phyloP scores from a whole-genome alignment of 2,888 invertebrate genomes.

The Orthonevra nobilis region DNA sequence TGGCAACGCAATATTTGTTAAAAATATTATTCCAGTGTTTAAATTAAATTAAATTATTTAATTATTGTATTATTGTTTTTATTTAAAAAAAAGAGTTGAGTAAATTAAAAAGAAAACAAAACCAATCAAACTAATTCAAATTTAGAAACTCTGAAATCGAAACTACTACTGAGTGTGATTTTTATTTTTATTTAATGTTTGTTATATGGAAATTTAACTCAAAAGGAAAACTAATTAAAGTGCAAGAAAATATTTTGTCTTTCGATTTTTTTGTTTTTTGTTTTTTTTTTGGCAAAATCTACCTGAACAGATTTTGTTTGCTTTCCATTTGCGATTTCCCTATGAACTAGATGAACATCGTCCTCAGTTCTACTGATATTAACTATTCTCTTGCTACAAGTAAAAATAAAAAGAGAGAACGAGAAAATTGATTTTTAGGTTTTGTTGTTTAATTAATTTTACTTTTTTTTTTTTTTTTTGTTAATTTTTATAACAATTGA shows the following conservation, averaged over 20 bases:
- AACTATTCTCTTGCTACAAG: slow-evolving; percentile 87
- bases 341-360: slow-evolving; percentile 87
- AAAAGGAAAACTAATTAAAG: slow-evolving; percentile 64
- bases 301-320: slow-evolving; percentile 89
- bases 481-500: slow-evolving; percentile 23
- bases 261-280: slow-evolving; percentile 20
- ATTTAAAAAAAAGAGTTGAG: slow-evolving; percentile 24
- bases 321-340: slow-evolving; percentile 85
- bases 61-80: not conserved
- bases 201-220: slow-evolving; percentile 38
- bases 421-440: slow-evolving; percentile 67
- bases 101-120: not conserved
- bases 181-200: slow-evolving; percentile 30
- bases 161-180: slow-evolving; percentile 44
- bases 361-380: slow-evolving; percentile 88
- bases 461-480: slow-evolving; percentile 11
- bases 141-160: slow-evolving; percentile 36
- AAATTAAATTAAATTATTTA: too few relatives aligned
- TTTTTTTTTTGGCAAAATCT: slow-evolving; percentile 76
- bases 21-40: slow-evolving; percentile 14
- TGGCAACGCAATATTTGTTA: slow-evolving; percentile 19
- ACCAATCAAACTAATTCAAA: slow-evolving; percentile 42
- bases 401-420: slow-evolving; percentile 62
- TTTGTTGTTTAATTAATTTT: slow-evolving; percentile 38
- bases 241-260: slow-evolving; percentile 57